Evolutionary conservation across 2,113 vertebrate species (phyloP), one percentile per base, ranked within the genome.

Genomic region (Agelaius tricolor): DNA sequence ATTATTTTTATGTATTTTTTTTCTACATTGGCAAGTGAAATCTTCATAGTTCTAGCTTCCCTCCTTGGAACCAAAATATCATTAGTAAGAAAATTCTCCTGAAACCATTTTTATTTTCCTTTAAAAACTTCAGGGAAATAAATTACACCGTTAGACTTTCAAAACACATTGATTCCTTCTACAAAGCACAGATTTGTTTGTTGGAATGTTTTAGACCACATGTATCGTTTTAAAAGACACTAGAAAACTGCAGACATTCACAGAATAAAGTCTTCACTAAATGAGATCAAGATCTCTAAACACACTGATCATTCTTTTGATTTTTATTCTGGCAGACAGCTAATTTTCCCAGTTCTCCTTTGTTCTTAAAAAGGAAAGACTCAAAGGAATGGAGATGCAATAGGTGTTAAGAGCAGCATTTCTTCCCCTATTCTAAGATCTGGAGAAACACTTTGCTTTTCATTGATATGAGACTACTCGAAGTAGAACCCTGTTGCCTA

Each of bases 81-180:
- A 37, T 51, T 54, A 84, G 37, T 44, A 91, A 69, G 22, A 66
- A 87, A 67, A 44, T 67, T 91, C 69, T 89, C 62, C 30, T 47
- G 66, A 95, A 94, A 68, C 13, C 17, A 74, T 88, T 88, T 91
- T 91, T 43, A 54, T 46, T 63, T 78, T 91, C 37, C 43, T 84
- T 92, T 86, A 37, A 89, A 86, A 80, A 73, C 31, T 83, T 76
- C 28, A 54, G 59, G 62, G 33, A 87, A 96, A 91, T 77, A 90
- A 92, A 87, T 87, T 74, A 67, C 20, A 66, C n/a, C 0, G 0
- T 86, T 14, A 68, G 39, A 31, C n/a, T 89, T 92, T 62, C 63
- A 74, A 89, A 92, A 89, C 49, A 76, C 54, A 77, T 41, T 43
- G 77, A 77, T 51, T 84, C 23, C 43, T 89, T 39, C 55, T 73